Percentiles rank a stretch among this genome's conserved stretches.
Conservation (phyloP, 2,113 vertebrate genomes). For the Larimichthys crocea region DNA sequence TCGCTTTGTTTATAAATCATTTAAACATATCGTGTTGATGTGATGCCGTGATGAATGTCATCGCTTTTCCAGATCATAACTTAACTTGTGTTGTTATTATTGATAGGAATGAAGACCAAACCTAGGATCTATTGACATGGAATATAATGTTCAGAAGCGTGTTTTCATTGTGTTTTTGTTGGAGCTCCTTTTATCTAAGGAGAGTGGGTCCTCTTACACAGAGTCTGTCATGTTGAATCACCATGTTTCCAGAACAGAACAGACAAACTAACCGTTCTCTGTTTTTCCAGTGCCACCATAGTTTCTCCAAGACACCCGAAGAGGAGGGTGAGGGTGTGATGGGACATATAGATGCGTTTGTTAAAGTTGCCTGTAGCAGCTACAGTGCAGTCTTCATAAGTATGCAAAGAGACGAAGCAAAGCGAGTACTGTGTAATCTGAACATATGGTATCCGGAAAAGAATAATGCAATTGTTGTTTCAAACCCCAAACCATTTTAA, state of each 20-base stretch:
- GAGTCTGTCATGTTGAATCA: too few relatives aligned
- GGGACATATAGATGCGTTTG: background rate
- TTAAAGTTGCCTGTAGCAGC: background rate
- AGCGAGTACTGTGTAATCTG: background rate
- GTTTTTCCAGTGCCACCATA: too few relatives aligned
- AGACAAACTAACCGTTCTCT: too few relatives aligned
- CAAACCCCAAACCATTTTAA: conserved; percentile 25
- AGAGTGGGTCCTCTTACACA: too few relatives aligned
- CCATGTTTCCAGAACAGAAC: too few relatives aligned
- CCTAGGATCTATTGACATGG: background rate
- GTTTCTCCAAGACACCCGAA: background rate
- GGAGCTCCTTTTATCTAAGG: too few relatives aligned
- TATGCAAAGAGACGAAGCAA: background rate
- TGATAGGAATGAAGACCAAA: background rate
- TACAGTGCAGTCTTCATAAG: background rate
- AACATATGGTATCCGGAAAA: conserved; percentile 50
- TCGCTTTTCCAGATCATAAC: background rate
- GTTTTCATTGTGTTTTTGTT: too few relatives aligned
- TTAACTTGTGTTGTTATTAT: background rate
- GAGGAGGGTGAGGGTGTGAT: background rate
- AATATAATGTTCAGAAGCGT: too few relatives aligned
- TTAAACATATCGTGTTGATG: too few relatives aligned
- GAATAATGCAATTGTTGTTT: conserved; percentile 44
- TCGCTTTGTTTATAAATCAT: too few relatives aligned
- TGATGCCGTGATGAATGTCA: too few relatives aligned